Conservation (phyloP, 2,113 vertebrate species). For the Ibidorhyncha struthersii region DNA sequence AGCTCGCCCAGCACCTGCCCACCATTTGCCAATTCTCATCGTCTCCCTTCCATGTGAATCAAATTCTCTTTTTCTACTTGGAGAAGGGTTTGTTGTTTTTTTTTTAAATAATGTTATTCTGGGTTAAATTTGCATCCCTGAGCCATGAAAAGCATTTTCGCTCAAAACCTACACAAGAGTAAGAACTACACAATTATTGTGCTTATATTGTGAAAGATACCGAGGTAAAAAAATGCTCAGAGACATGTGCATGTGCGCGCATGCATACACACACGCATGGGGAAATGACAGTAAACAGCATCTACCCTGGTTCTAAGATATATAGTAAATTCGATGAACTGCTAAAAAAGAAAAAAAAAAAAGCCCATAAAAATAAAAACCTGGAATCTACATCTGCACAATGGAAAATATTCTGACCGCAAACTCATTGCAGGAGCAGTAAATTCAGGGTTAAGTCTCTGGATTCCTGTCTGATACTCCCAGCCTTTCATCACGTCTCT, state of each 20-base stretch:
- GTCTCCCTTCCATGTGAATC: not conserved
- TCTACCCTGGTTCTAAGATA: not conserved
- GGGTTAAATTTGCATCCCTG: not conserved
- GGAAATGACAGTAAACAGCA: not conserved
- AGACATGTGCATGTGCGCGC: not conserved
- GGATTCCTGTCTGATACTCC: constrained; percentile 28
- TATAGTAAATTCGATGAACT: not conserved
- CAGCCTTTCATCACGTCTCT: constrained; percentile 55
- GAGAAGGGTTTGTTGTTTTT: not conserved
- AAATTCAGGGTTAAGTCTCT: constrained; percentile 45
- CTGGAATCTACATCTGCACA: not conserved
- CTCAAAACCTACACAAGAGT: not conserved
- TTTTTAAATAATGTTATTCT: not conserved
- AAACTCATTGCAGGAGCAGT: not conserved
- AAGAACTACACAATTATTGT: not conserved
- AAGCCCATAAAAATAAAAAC: not conserved
- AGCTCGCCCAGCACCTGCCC: constrained; percentile 34
- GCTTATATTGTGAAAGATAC: not conserved
- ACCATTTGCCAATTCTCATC: not conserved
- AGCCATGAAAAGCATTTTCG: not conserved
- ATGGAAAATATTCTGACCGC: not conserved
- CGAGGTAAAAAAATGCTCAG: not conserved
- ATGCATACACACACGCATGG: not conserved
- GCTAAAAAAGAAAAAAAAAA: not conserved
- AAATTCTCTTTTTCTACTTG: not conserved